Evolutionary conservation across 2,888 invertebrate genomes (phyloP).

Genomic region (Schrankia costaestrigalis): DNA sequence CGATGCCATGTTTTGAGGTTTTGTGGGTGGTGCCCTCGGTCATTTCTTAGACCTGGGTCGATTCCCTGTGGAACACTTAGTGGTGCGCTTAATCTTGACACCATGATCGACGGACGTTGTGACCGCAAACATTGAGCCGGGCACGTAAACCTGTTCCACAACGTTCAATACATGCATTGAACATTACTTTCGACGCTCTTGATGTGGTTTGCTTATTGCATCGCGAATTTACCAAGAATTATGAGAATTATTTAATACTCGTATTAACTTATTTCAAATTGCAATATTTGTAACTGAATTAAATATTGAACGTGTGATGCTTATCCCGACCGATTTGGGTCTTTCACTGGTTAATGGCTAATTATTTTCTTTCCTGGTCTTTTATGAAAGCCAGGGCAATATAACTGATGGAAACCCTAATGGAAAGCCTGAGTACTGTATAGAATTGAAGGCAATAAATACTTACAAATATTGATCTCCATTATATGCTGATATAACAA

Average conservation of each 20-base stretch:
- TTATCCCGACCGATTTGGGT: no score
- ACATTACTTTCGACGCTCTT: constrained; percentile 26
- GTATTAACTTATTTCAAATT: constrained; percentile 17
- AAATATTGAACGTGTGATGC: no score
- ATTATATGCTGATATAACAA: constrained; percentile 15
- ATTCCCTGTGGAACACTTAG: constrained; percentile 59
- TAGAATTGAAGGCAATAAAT: no score
- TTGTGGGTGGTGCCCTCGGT: constrained; percentile 36
- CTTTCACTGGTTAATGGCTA: no score
- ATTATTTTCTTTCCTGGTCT: no score
- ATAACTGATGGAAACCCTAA: no score
- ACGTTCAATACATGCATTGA: constrained; percentile 34
- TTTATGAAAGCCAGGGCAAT: no score
- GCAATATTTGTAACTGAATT: no score
- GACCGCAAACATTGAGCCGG: constrained; percentile 65
- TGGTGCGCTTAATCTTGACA: constrained; percentile 58
- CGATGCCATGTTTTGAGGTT: constrained; percentile 48
- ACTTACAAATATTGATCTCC: no score
- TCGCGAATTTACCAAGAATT: constrained; percentile 12
- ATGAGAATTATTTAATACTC: constrained; percentile 15
- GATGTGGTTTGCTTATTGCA: constrained; percentile 22
- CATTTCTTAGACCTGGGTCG: constrained; percentile 22
- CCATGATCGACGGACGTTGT: constrained; percentile 50
- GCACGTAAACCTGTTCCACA: constrained; percentile 62
- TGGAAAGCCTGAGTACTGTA: no score